phyloP scores from a whole-genome alignment of 2,113 vertebrate species.

The Motacilla tschutschensis region DNA sequence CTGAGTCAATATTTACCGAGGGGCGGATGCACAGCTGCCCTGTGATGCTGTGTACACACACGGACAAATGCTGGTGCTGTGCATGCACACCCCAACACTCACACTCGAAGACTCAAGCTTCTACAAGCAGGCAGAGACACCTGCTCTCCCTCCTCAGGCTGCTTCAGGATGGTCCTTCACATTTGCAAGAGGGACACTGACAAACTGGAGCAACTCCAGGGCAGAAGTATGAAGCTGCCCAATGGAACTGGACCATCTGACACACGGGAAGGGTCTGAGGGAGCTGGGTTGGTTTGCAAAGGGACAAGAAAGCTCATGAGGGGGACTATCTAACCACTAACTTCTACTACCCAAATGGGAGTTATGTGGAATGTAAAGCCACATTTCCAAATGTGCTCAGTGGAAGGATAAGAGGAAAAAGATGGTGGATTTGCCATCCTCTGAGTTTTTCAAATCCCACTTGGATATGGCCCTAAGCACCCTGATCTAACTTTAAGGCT shows the following conservation, averaged over 20 bases:
- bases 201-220: background rate
- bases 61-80: background rate
- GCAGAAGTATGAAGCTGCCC: background rate
- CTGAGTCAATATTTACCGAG: background rate
- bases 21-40: background rate
- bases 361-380: background rate
- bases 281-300: background rate
- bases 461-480: background rate
- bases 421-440: background rate
- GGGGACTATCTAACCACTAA: background rate
- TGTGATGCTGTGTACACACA: background rate
- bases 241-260: background rate
- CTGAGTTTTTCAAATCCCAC: background rate
- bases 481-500: background rate
- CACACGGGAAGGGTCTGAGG: background rate
- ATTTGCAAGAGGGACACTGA: background rate
- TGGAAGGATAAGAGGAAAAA: background rate
- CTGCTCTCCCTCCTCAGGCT: background rate
- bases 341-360: background rate
- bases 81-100: background rate
- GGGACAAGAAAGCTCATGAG: background rate
- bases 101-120: fast-evolving
- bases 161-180: background rate
- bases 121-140: background rate
- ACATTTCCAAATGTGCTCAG: background rate